These are phyloP conservation scores for Hozukius guyotensis DNA, from an alignment of 2,797 vertebrate genomes.

Conservation along the genomic window DNA sequence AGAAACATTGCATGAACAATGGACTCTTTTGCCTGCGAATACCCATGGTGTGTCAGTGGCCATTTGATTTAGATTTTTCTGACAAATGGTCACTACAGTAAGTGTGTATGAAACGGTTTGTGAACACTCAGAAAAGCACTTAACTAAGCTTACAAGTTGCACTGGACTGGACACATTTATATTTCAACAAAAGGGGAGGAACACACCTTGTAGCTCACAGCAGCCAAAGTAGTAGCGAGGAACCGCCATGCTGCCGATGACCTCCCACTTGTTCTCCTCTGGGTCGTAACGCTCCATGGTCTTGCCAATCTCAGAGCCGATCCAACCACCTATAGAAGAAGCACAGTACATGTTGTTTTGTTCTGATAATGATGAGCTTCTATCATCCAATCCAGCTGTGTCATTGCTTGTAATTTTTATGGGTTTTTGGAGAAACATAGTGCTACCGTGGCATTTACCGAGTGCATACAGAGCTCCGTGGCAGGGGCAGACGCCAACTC, in stretches of 20 bases:
- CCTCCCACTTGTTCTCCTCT: conserved; percentile 95
- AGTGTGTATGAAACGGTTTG: not conserved
- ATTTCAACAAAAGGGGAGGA: not conserved
- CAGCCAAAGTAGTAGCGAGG: conserved; percentile 97
- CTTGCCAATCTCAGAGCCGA: conserved; percentile 96
- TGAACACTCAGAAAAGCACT: not conserved
- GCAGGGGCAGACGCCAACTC: conserved; percentile 93
- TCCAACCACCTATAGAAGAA: conserved; percentile 88
- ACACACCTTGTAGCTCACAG: conserved; percentile 94
- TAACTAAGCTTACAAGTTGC: not conserved
- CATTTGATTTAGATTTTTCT: too few relatives aligned
- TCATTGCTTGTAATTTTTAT: not conserved
- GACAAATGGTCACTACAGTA: too few relatives aligned
- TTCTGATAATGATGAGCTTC: not conserved
- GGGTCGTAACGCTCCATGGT: conserved; percentile 97
- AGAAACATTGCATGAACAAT: too few relatives aligned
- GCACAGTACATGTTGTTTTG: not conserved
- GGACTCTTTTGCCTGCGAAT: too few relatives aligned
- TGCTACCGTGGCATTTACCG: conserved; percentile 77
- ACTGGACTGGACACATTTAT: not conserved
- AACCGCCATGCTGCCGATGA: conserved; percentile 92
- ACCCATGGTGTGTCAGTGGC: too few relatives aligned
- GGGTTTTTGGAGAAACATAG: not conserved
- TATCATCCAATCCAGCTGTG: not conserved
- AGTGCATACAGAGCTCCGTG: conserved; percentile 95